These are phyloP conservation scores for Caenorhabditis uteleia DNA, from an alignment of 2,888 invertebrate genomes.

Conservation along the genomic window DNA sequence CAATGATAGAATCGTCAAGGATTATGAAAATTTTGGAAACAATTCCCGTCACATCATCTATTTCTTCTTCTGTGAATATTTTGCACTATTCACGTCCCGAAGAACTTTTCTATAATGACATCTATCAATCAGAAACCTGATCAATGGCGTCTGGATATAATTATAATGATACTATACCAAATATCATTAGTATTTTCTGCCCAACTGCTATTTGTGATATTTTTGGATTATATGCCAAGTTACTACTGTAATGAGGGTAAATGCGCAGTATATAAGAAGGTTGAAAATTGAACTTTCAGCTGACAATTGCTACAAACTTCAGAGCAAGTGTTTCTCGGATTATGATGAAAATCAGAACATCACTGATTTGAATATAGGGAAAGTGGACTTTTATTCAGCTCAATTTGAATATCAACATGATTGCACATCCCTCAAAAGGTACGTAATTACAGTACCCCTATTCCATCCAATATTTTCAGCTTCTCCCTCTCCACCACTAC, in stretches of 20 bases:
- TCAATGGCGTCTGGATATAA: slow-evolving; percentile 34
- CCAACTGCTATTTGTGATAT: slow-evolving; percentile 30
- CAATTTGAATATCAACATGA: slow-evolving; percentile 35
- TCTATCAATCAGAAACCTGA: too few relatives aligned
- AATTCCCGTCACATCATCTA: too few relatives aligned
- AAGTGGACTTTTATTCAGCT: slow-evolving; percentile 20
- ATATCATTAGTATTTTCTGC: slow-evolving; percentile 29
- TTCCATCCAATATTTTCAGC: slow-evolving; percentile 3
- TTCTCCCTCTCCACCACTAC: slow-evolving; percentile 17
- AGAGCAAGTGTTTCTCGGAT: slow-evolving; percentile 31
- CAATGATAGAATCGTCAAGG: too few relatives aligned
- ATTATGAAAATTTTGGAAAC: too few relatives aligned
- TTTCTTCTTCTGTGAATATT: too few relatives aligned
- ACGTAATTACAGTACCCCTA: neutral
- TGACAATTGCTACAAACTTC: slow-evolving; percentile 24
- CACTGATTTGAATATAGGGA: slow-evolving; percentile 19
- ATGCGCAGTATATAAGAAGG: neutral
- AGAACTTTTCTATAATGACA: too few relatives aligned
- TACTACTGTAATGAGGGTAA: slow-evolving; percentile 18
- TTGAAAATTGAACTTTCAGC: slow-evolving; percentile 5
- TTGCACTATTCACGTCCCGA: too few relatives aligned
- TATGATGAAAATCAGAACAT: slow-evolving; percentile 12
- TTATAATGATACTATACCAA: slow-evolving; percentile 31
- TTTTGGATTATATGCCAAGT: slow-evolving; percentile 34
- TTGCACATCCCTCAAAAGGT: slow-evolving; percentile 6